These are phyloP conservation scores for Agapornis roseicollis DNA, from an alignment of 2,113 vertebrate genomes.

Conservation along the genomic window DNA sequence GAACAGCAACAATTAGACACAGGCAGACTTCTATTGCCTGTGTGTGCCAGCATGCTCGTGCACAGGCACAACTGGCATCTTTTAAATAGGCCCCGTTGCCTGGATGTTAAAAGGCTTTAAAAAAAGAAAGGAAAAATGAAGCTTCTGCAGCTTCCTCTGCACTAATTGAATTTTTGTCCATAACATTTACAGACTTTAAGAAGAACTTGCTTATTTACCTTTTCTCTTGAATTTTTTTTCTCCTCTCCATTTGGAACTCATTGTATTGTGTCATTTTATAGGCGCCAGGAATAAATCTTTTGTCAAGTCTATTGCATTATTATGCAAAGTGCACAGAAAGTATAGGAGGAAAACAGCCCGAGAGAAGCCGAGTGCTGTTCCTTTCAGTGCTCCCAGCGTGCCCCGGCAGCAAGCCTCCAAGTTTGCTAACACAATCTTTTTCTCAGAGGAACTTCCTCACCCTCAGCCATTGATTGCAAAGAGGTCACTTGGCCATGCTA, in stretches of 20 bases:
- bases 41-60: background rate
- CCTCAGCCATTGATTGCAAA: background rate
- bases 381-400: slow-evolving; percentile 11
- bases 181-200: slow-evolving; percentile 60
- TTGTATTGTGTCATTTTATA: slow-evolving; percentile 65
- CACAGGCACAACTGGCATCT: background rate
- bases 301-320: slow-evolving; percentile 68
- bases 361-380: background rate
- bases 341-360: background rate
- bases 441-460: slow-evolving; percentile 34
- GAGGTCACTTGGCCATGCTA: slow-evolving; percentile 44
- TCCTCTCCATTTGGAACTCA: slow-evolving; percentile 57
- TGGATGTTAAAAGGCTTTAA: slow-evolving; percentile 39
- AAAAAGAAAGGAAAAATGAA: slow-evolving; percentile 7
- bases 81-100: background rate
- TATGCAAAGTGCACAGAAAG: slow-evolving; percentile 68
- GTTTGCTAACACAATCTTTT: slow-evolving; percentile 50
- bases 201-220: slow-evolving; percentile 58
- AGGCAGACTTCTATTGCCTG: background rate
- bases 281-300: slow-evolving; percentile 70
- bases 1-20: background rate
- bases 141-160: slow-evolving; percentile 35
- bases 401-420: slow-evolving; percentile 30
- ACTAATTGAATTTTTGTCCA: slow-evolving; percentile 65
- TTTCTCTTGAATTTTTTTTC: slow-evolving; percentile 17